A percentile compares a stretch with the other conserved stretches of the same genome.
These are phyloP conservation scores for Rhinopithecus roxellana DNA, from an alignment of 2,113 vertebrate species.

Conservation along the genomic window DNA sequence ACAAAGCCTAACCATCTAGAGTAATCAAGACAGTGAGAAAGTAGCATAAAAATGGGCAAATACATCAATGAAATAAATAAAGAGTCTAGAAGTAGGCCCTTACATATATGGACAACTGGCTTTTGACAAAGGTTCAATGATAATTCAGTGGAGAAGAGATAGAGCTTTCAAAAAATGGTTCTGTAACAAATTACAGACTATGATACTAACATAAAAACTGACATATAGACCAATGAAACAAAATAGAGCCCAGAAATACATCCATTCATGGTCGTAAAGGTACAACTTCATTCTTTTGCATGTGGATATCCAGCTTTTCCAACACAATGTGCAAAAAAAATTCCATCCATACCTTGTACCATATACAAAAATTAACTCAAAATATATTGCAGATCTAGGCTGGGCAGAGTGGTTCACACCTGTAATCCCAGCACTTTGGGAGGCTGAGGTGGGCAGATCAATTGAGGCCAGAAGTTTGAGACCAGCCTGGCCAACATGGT, in stretches of 20 bases:
- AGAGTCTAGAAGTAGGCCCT: background rate
- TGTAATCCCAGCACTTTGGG: no score
- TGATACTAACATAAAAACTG: background rate
- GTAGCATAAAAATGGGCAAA: background rate
- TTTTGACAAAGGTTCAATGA: background rate
- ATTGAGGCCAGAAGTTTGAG: no score
- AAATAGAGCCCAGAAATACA: background rate
- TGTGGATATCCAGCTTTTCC: background rate
- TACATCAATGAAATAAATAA: background rate
- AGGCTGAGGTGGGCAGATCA: no score
- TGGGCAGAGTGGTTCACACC: no score
- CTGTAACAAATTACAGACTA: background rate
- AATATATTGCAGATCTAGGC: background rate
- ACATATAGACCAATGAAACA: background rate
- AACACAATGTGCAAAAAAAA: background rate
- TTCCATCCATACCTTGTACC: background rate
- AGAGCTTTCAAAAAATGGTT: background rate
- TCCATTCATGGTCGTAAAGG: background rate
- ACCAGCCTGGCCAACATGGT: no score
- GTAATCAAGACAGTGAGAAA: background rate
- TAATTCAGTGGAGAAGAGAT: background rate
- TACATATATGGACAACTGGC: background rate
- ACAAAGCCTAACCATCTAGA: no score
- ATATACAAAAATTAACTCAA: background rate
- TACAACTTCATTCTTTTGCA: background rate